Conservation (phyloP, 2,113 vertebrate genomes). For the Nipponia nippon region DNA sequence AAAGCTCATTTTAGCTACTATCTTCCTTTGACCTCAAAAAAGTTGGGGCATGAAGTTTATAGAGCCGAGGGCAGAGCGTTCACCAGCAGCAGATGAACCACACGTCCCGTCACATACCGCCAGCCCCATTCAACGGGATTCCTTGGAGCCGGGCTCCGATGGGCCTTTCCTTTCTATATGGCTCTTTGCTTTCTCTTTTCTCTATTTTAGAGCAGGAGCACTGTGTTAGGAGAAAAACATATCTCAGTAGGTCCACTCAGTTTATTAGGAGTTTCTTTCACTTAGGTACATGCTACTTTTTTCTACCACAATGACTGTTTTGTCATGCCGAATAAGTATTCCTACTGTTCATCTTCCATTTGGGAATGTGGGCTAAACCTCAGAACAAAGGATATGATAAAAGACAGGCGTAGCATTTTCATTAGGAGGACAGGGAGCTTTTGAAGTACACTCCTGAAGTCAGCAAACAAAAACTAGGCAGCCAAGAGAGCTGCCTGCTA, state of each 20-base stretch:
- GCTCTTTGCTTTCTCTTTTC: not conserved
- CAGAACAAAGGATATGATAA: constrained; percentile 5
- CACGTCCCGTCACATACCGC: not conserved
- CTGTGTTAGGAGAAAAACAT: not conserved
- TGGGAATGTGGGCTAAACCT: not conserved
- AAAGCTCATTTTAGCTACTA: not conserved
- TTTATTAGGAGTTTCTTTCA: not conserved
- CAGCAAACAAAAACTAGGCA: constrained; percentile 16
- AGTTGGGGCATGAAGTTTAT: not conserved
- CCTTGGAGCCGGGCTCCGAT: not conserved
- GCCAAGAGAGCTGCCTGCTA: not conserved
- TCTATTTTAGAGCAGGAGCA: not conserved
- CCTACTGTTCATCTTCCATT: not conserved
- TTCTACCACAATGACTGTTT: not conserved
- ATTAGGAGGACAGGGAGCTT: not conserved
- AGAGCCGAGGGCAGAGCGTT: not conserved
- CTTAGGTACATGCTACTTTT: not conserved
- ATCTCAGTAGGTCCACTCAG: not conserved
- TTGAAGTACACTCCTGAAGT: constrained; percentile 32
- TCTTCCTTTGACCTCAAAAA: not conserved
- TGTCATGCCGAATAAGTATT: not conserved
- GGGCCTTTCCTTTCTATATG: not conserved
- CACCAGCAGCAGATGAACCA: not conserved
- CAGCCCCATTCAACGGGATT: not conserved
- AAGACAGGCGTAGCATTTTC: not conserved